Conservation (phyloP, 2,888 invertebrate species). For the Troilus luridus region DNA sequence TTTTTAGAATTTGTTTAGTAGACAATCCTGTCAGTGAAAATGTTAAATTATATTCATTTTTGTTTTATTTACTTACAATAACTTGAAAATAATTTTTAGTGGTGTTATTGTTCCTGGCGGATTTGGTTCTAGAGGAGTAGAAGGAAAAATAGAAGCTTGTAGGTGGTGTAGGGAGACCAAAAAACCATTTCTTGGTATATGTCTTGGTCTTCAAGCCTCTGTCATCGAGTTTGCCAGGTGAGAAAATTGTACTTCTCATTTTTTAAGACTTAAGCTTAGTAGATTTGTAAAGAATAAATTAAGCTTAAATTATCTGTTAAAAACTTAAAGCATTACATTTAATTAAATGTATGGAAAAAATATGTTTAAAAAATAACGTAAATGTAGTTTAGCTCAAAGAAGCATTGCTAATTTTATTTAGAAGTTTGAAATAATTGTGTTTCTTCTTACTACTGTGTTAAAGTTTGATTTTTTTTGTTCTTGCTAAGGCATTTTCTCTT, state of each 20-base stretch:
- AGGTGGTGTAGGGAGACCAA: constrained; percentile 92
- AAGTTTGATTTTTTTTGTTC: no score
- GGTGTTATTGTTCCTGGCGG: constrained; percentile 98
- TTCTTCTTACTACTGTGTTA: no score
- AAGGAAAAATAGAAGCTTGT: constrained; percentile 95
- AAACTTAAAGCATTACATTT: no score
- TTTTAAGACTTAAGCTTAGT: neutral
- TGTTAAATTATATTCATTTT: neutral
- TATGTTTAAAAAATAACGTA: no score
- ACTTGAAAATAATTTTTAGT: constrained; percentile 70
- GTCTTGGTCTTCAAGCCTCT: constrained; percentile 97
- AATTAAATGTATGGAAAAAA: no score
- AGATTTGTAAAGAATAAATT: neutral
- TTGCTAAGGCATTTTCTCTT: no score
- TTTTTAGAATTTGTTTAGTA: neutral
- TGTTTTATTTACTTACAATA: neutral
- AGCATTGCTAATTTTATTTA: no score
- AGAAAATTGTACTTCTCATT: neutral
- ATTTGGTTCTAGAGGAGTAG: constrained; percentile 95
- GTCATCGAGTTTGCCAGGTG: constrained; percentile 90
- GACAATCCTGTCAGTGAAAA: neutral
- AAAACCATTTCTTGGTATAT: constrained; percentile 95
- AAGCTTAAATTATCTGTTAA: no score
- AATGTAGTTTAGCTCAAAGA: no score
- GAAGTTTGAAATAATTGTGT: no score